A percentile compares a stretch with the other conserved stretches of the same genome.
Conservation (phyloP, 2,113 vertebrate species). For the Psilopogon haemacephalus region DNA sequence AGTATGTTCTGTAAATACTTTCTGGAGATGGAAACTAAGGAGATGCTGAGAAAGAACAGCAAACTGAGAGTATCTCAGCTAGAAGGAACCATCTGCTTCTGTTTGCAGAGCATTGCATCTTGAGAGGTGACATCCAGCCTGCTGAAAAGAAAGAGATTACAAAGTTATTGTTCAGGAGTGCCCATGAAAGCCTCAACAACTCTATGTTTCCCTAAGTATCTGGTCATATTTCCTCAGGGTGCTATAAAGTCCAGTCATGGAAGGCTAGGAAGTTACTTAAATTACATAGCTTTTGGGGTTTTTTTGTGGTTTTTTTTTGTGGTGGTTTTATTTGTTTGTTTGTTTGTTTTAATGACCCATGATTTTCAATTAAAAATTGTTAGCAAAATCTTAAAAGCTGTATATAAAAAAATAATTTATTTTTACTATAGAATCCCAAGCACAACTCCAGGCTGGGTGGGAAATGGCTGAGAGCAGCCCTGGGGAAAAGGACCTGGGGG, state of each 20-base stretch:
- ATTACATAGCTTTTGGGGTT: neutral
- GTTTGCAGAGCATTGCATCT: neutral
- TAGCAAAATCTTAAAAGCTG: neutral
- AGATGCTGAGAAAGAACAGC: conserved; percentile 51
- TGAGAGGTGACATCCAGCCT: neutral
- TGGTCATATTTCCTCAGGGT: neutral
- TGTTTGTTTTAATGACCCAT: neutral
- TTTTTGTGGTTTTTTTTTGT: too few relatives aligned
- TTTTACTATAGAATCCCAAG: neutral
- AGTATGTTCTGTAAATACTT: conserved; percentile 34
- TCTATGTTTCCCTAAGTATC: neutral
- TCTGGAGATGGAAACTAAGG: neutral
- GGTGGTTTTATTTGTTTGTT: too few relatives aligned
- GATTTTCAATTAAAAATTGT: neutral
- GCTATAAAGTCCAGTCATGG: neutral
- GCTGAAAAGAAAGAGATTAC: neutral
- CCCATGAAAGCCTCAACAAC: neutral
- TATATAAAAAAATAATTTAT: neutral
- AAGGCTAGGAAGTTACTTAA: neutral
- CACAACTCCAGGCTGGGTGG: too few relatives aligned
- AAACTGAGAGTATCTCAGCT: conserved; percentile 1
- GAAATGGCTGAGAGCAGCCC: too few relatives aligned
- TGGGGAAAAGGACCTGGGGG: too few relatives aligned
- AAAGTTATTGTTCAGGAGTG: neutral
- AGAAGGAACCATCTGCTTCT: conserved; percentile 55